Evolutionary conservation across 2,888 invertebrate genomes (phyloP).

Genomic region (Reticulitermes lucifugus): DNA sequence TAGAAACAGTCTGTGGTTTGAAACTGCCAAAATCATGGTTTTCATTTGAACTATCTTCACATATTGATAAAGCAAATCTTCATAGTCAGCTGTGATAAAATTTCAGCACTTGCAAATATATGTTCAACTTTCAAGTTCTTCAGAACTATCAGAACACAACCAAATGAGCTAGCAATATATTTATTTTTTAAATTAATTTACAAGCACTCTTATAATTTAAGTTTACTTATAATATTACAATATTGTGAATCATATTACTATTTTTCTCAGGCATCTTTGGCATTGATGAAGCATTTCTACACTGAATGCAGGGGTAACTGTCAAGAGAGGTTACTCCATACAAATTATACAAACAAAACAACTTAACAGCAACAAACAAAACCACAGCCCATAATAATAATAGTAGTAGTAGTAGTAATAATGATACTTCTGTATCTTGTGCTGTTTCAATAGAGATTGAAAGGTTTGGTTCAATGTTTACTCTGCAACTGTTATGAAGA

Average conservation of each 20-base stretch:
- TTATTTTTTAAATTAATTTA: constrained; percentile 9
- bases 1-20: too few relatives aligned
- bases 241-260: neutral
- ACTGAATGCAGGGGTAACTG: neutral
- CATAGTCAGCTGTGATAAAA: too few relatives aligned
- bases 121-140: too few relatives aligned
- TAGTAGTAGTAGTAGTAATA: too few relatives aligned
- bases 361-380: neutral
- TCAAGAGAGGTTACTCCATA: neutral
- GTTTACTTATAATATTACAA: neutral
- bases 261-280: constrained; percentile 27
- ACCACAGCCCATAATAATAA: neutral
- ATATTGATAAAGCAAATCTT: too few relatives aligned
- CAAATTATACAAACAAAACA: constrained; percentile 5
- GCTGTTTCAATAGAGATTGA: neutral
- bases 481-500: neutral
- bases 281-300: constrained; percentile 29
- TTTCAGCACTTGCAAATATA: too few relatives aligned
- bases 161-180: neutral
- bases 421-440: neutral
- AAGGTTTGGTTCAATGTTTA: neutral
- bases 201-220: constrained; percentile 28
- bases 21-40: too few relatives aligned
- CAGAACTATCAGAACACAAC: neutral
- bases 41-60: too few relatives aligned